These are phyloP conservation scores for Prietella phreatophila DNA, from an alignment of 2,113 vertebrate species.

Conservation along the genomic window DNA sequence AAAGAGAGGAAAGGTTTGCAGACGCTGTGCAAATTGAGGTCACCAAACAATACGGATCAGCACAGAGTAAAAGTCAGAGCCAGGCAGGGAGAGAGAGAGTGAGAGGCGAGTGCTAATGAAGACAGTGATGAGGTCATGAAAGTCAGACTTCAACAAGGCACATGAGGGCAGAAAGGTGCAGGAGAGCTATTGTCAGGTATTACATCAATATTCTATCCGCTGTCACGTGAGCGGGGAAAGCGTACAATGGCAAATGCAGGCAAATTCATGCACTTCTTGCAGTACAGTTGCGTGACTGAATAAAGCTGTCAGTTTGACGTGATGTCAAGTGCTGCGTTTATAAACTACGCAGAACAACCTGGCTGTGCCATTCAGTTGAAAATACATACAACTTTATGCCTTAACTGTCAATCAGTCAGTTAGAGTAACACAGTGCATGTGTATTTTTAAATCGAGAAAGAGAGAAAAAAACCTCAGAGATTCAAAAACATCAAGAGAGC, in stretches of 20 bases:
- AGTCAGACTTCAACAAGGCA: constrained; percentile 31
- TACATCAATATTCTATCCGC: constrained; percentile 40
- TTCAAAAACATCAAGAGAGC: neutral
- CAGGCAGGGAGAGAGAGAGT: constrained; percentile 1
- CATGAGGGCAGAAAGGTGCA: neutral
- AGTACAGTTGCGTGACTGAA: neutral
- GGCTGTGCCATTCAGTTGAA: constrained; percentile 12
- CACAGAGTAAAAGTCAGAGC: constrained; percentile 34
- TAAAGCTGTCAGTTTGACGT: neutral
- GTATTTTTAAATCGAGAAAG: neutral
- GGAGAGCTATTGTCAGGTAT: neutral
- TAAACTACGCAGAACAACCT: neutral
- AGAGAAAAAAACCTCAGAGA: neutral
- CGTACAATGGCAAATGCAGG: neutral
- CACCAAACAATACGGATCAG: constrained; percentile 45
- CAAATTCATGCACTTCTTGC: neutral
- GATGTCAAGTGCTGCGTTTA: neutral
- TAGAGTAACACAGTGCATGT: neutral
- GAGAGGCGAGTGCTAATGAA: constrained; percentile 42
- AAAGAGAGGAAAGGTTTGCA: constrained; percentile 8
- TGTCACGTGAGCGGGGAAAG: neutral
- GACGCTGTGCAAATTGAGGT: constrained; percentile 35
- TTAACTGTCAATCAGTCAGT: constrained; percentile 2
- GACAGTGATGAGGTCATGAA: constrained; percentile 33
- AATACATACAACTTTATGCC: constrained; percentile 1